Conservation (phyloP, 2,797 vertebrate species). For the Lutjanus argentimaculatus region DNA sequence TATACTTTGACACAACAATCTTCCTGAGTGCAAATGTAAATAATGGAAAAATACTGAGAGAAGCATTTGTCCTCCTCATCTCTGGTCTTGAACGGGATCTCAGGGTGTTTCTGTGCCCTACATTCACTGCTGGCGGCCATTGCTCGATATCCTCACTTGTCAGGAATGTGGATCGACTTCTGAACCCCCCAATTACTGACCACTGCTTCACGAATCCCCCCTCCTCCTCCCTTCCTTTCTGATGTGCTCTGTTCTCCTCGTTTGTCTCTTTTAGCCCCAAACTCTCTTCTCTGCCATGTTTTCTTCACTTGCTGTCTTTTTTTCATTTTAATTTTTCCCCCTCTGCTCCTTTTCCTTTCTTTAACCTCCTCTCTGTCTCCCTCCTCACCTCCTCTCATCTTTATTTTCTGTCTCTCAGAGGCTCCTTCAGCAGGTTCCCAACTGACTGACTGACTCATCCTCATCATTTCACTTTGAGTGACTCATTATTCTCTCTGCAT, state of each 20-base stretch:
- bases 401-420: neutral
- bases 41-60: neutral
- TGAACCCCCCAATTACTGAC: conserved; percentile 61
- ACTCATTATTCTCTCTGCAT: conserved; percentile 44
- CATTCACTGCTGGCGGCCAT: conserved; percentile 27
- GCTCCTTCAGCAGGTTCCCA: conserved; percentile 27
- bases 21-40: neutral
- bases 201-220: conserved; percentile 32
- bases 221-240: neutral
- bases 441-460: conserved; percentile 51
- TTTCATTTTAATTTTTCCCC: neutral
- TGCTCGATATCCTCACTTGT: conserved; percentile 43
- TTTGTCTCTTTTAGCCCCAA: neutral
- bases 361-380: neutral
- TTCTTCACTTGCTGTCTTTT: neutral
- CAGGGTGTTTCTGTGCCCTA: conserved; percentile 15
- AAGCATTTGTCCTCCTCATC: conserved; percentile 4
- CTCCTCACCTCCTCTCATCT: conserved; percentile 13
- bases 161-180: conserved; percentile 58
- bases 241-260: conserved; percentile 19
- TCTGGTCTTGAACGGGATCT: neutral
- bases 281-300: neutral
- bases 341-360: neutral
- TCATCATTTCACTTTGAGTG: conserved; percentile 44
- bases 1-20: neutral